Conservation (phyloP, 1,140 invertebrate genomes). For the Plutomurus gul region DNA sequence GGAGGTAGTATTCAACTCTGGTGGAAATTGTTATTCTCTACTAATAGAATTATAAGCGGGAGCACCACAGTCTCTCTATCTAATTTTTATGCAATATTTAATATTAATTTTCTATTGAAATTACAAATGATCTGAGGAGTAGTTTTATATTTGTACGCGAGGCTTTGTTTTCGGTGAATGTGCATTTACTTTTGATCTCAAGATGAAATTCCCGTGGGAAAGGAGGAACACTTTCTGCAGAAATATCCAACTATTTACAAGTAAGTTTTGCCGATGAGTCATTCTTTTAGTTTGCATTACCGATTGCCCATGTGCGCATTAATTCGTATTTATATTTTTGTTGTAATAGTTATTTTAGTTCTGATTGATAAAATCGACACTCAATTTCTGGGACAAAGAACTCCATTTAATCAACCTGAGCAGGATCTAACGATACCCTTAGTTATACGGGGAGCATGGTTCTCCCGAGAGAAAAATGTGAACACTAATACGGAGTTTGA, state of each 20-base stretch:
- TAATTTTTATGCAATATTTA: too few relatives aligned
- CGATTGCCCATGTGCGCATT: background rate
- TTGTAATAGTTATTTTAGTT: background rate
- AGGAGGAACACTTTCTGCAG: background rate
- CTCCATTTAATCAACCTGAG: background rate
- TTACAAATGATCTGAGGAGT: background rate
- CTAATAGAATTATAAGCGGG: too few relatives aligned
- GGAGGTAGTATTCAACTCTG: too few relatives aligned
- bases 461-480: slow-evolving; percentile 84
- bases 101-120: too few relatives aligned
- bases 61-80: too few relatives aligned
- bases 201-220: background rate
- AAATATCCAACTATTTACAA: background rate
- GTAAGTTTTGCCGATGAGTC: background rate
- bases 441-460: slow-evolving; percentile 82
- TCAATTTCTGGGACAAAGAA: background rate
- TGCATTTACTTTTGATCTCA: background rate
- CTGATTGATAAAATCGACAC: background rate
- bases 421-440: slow-evolving; percentile 64
- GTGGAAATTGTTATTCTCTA: too few relatives aligned
- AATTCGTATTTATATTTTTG: background rate
- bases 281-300: background rate
- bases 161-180: too few relatives aligned
- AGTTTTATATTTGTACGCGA: background rate
- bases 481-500: slow-evolving; percentile 83